Evolutionary conservation across 2,888 invertebrate genomes (phyloP), one percentile per base, ranked within the genome.

Genomic region (Pyralis farinalis): DNA sequence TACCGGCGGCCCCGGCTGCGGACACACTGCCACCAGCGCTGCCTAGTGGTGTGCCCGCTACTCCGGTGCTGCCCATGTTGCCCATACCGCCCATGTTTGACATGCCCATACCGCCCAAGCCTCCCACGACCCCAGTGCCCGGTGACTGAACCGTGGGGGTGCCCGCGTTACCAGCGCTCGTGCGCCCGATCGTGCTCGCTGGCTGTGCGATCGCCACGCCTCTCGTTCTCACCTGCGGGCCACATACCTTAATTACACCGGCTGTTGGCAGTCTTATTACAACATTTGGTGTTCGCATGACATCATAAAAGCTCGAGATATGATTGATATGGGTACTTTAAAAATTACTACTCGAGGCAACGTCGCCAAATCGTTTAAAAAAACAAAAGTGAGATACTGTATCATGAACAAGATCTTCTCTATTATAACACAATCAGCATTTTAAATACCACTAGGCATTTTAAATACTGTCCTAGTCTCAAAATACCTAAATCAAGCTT

Each of bases 151-250:
- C 80, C 60, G 73, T 63, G 53, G 69, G 83, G 67, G 71, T 85
- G 72, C 75, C 74, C 78, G 65, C 84, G 78, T 81, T 87, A 90
- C 88, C 90, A 91, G 79, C 91, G 91, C 84, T 91, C 91, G 90
- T 91, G 91, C 92, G 91, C 80, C 87, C 90, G 81, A 87, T 86
- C 87, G 86, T 84, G 85, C 63, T 86, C 87, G 71, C 68, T 55
- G 75, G 68, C 73, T 62, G 77, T 55, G 61, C 86, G 83, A 44
- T 83, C 85, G 48, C 80, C 77, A 55, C 89, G 88, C 89, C 88
- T 89, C 89, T 89, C 90, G 71, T 80, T 76, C 89, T 90, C 89
- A 79, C 88, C 87, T 88, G 77, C 53, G 57, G 59, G 59, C 44
- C 50, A 52, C 63, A 39, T 16, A 4, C 33, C 32, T 21, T 28